Conservation (phyloP, 1,140 invertebrate genomes). For the Cotesia vestalis region DNA sequence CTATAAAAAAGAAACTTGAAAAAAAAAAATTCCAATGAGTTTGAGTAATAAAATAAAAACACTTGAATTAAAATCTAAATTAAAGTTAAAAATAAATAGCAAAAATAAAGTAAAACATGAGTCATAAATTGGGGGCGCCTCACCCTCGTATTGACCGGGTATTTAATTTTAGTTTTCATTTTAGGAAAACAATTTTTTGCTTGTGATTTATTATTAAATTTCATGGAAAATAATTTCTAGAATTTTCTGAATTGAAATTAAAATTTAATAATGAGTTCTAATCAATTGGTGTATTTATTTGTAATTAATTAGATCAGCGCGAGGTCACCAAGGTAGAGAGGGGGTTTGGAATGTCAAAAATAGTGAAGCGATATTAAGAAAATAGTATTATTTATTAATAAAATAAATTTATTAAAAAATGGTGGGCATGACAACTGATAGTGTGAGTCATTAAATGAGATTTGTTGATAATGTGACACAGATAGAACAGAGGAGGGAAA, state of each 20-base stretch:
- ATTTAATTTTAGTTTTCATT: slow-evolving; percentile 4
- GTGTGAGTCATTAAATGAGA: background rate
- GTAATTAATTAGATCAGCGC: too few species aligned
- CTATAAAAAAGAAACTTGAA: too few species aligned
- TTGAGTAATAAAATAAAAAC: too few species aligned
- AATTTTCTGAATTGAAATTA: too few species aligned
- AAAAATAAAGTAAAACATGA: slow-evolving; percentile 44
- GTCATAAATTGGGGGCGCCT: slow-evolving; percentile 56
- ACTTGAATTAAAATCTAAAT: background rate
- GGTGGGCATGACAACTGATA: too few species aligned
- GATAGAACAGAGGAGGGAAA: slow-evolving; percentile 11
- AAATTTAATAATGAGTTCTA: too few species aligned
- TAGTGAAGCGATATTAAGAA: background rate
- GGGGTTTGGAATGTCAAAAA: too few species aligned
- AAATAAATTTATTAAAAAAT: too few species aligned
- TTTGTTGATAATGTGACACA: background rate
- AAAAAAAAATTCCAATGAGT: too few species aligned
- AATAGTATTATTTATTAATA: too few species aligned
- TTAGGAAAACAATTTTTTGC: background rate
- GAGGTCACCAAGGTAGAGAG: background rate
- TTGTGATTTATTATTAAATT: background rate
- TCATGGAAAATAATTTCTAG: background rate
- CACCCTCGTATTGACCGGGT: slow-evolving; percentile 56
- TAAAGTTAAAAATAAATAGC: background rate
- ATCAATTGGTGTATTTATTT: too few species aligned